phyloP scores from a whole-genome alignment of 2,888 invertebrate genomes.

The Lutraria lutraria region DNA sequence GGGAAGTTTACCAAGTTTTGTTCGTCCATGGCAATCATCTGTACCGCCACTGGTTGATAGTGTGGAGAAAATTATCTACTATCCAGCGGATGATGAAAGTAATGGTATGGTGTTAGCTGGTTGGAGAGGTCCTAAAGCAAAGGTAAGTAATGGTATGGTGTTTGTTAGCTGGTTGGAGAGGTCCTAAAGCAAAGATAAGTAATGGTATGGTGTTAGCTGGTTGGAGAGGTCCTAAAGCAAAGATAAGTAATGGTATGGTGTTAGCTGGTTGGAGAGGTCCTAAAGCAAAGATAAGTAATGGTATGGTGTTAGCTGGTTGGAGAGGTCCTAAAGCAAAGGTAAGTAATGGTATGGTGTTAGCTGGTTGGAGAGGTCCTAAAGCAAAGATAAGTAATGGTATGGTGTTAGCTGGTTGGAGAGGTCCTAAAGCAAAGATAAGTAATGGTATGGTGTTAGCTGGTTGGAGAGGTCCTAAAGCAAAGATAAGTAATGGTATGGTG shows the following conservation, averaged over 20 bases:
- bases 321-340: constrained; percentile 91
- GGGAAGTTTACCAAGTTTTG: constrained; percentile 87
- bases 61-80: constrained; percentile 89
- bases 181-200: constrained; percentile 90
- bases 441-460: constrained; percentile 93
- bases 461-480: constrained; percentile 92
- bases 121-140: constrained; percentile 92
- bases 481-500: constrained; percentile 91
- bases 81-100: constrained; percentile 92
- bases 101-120: constrained; percentile 93
- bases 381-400: constrained; percentile 91
- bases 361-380: constrained; percentile 94
- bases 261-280: constrained; percentile 94
- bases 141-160: constrained; percentile 72
- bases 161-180: constrained; percentile 93
- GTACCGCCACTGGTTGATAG: constrained; percentile 89
- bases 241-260: constrained; percentile 91
- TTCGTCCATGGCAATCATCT: constrained; percentile 92
- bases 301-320: constrained; percentile 93
- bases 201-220: constrained; percentile 93
- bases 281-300: constrained; percentile 90
- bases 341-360: constrained; percentile 92
- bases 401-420: constrained; percentile 93
- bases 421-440: constrained; percentile 90
- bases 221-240: constrained; percentile 92